Evolutionary conservation across 2,113 vertebrate species (phyloP), one percentile per base, ranked within the genome.

Genomic region (Phyllostomus hastatus): DNA sequence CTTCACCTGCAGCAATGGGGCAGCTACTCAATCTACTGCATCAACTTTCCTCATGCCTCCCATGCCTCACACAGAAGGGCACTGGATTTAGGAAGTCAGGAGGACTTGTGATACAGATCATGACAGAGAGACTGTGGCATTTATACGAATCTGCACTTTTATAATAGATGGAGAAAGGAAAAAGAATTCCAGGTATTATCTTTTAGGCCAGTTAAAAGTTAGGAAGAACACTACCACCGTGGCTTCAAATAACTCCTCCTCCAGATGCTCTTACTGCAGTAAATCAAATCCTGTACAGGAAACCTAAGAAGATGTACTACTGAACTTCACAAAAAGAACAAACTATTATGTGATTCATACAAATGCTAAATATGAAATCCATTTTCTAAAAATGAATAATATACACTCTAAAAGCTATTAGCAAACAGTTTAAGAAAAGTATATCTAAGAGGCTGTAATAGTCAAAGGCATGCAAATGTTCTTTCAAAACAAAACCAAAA

Each of bases 401-500:
- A 61, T 50, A 35, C 10, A 33, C 3, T 19, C 8, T 88, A 28
- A 88, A 95, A 88, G 57, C 19, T 66, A 76, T 83, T 57, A 70
- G 33, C 20, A 87, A 88, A 38, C 7, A 41, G 41, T 35, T 90
- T 75, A 10, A 96, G 33, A 61, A 31, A 78, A 76, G 31, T 61
- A 10, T 33, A 79, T 22, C 3, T 59, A 88, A 75, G 82, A 83
- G 20, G 66, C 43, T 43, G 16, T 20, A 35, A 16, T 50, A 69
- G n/a, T 72, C 67, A 93, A 94, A 93, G 7, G 19, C 12, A 88
- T n/a, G 2, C 28, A 82, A 73, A 67, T 54, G 4, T 54, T 92
- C 66, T 92, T 72, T 82, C 54, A 94, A 96, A 96, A 76, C 73
- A 85, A 84, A 57, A 83, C 89, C 90, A 61, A 26, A 35, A 54